Conservation (phyloP, 2,888 invertebrate genomes). For the Drosophila monieri region DNA sequence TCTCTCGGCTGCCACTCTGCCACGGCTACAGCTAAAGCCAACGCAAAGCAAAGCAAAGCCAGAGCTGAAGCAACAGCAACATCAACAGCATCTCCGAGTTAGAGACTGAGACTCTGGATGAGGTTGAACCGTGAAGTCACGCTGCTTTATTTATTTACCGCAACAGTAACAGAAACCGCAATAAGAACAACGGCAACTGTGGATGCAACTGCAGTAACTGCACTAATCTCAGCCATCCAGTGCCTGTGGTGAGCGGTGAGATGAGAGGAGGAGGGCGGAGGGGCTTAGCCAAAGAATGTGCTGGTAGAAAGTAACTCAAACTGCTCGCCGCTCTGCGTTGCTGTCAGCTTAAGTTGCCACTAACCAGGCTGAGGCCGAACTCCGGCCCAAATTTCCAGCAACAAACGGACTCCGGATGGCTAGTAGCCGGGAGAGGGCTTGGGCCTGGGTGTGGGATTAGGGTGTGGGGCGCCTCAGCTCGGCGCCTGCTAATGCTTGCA, state of each 20-base stretch:
- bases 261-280: background rate
- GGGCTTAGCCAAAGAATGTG: constrained; percentile 53
- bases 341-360: constrained; percentile 70
- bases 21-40: constrained; percentile 13
- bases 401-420: background rate
- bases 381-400: constrained; percentile 23
- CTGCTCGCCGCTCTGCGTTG: constrained; percentile 39
- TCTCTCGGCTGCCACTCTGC: constrained; percentile 57
- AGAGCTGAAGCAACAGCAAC: constrained; percentile 3
- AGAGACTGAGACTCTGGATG: constrained; percentile 13
- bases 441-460: constrained; percentile 2
- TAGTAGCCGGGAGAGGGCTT: too few species aligned
- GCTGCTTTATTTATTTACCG: constrained; percentile 75
- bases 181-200: constrained; percentile 70
- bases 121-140: constrained; percentile 53
- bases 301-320: constrained; percentile 75
- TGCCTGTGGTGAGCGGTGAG: constrained; percentile 5
- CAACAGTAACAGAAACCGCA: constrained; percentile 70
- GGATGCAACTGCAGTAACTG: constrained; percentile 56
- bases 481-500: constrained; percentile 63
- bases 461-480: constrained; percentile 9
- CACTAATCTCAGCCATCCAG: constrained; percentile 57
- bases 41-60: background rate
- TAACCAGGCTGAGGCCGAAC: constrained; percentile 42
- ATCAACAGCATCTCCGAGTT: background rate